A percentile compares a stretch with the other conserved stretches of the same genome.
These are phyloP conservation scores for Heliopora coerulea DNA, from an alignment of 92 coral and sea anemone genomes.

Conservation along the genomic window DNA sequence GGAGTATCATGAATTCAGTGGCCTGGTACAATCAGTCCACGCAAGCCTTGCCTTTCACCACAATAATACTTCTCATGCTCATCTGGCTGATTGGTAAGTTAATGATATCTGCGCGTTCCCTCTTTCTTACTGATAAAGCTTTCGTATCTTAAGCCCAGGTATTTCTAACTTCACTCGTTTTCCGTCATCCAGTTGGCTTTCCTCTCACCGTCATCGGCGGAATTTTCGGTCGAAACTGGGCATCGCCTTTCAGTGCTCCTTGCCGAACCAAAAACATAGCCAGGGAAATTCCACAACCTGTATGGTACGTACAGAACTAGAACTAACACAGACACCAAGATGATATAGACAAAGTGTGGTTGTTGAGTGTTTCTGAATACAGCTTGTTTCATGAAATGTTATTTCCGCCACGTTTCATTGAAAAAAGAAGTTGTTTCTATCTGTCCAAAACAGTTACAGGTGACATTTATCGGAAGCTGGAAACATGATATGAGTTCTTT, in stretches of 20 bases:
- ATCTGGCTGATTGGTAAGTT: constrained; percentile 90
- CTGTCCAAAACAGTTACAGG: no score
- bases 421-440: no score
- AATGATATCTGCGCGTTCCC: no score
- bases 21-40: constrained; percentile 98
- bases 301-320: constrained; percentile 66
- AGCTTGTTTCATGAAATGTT: no score
- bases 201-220: constrained; percentile 98
- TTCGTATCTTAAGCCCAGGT: no score
- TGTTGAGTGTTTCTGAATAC: no score
- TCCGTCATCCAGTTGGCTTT: constrained; percentile 72
- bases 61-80: constrained; percentile 85
- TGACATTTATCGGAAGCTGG: no score
- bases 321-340: no score
- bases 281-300: constrained; percentile 83
- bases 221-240: constrained; percentile 94
- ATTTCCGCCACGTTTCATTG: not conserved
- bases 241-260: constrained; percentile 91
- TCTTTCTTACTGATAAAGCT: no score
- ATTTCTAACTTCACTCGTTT: not conserved
- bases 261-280: constrained; percentile 98
- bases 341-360: no score
- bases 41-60: constrained; percentile 94
- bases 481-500: no score
- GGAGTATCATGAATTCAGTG: constrained; percentile 94